Percentiles rank a stretch among this genome's conserved stretches.
These are phyloP conservation scores for Aegotheles bennettii DNA, from an alignment of 2,113 vertebrate species.

Conservation along the genomic window DNA sequence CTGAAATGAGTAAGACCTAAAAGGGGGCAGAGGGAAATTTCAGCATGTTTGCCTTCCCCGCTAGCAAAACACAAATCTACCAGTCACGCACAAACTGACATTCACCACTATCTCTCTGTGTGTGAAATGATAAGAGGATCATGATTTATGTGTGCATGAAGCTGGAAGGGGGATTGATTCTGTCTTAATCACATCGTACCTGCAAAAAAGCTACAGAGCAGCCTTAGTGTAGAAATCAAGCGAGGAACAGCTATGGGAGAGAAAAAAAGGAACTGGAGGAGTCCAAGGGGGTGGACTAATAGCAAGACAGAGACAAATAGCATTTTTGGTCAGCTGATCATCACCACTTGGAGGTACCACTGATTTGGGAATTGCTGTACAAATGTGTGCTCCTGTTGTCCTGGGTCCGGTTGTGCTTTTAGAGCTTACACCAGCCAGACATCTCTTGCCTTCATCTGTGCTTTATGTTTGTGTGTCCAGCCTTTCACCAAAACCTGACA, in stretches of 20 bases:
- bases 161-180: neutral
- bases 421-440: neutral
- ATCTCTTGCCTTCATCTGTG: neutral
- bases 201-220: neutral
- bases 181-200: neutral
- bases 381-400: neutral
- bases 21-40: neutral
- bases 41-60: neutral
- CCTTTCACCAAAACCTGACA: neutral
- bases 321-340: rapidly evolving
- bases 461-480: neutral
- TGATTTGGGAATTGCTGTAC: neutral
- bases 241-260: neutral
- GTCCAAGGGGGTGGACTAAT: neutral
- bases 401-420: neutral
- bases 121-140: neutral
- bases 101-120: neutral
- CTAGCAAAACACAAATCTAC: neutral
- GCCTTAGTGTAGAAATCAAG: neutral
- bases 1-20: neutral
- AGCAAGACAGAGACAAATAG: neutral
- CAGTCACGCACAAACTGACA: rapidly evolving
- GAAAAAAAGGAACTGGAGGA: neutral
- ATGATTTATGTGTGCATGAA: neutral
- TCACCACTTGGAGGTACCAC: neutral